These are phyloP conservation scores for Palaemon carinicauda DNA, from an alignment of 1,140 invertebrate genomes.

Conservation along the genomic window DNA sequence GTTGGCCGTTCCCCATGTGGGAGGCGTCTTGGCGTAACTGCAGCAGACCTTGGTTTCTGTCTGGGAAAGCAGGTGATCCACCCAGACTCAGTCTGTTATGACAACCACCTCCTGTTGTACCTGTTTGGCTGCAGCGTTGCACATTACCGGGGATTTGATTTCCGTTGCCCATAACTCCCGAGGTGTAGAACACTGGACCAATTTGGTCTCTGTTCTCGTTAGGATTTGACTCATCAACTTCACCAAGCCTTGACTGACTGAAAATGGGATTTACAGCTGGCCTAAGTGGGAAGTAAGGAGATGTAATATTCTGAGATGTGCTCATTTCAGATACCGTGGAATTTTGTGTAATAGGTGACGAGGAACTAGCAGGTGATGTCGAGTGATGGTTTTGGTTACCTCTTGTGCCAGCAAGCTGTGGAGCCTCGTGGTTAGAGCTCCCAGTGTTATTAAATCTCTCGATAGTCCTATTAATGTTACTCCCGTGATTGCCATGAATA, in stretches of 20 bases:
- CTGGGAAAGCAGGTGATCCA: neutral
- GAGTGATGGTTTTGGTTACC: too few relatives aligned
- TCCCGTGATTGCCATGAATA: neutral
- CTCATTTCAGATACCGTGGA: too few relatives aligned
- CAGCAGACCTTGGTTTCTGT: slow-evolving; percentile 11
- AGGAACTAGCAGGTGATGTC: too few relatives aligned
- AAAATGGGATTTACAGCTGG: too few relatives aligned
- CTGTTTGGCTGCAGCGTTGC: neutral
- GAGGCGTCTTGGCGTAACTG: neutral
- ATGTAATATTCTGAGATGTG: too few relatives aligned
- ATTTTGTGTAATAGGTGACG: too few relatives aligned
- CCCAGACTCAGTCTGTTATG: neutral
- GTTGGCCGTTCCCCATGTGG: slow-evolving; percentile 23
- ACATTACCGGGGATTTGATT: neutral
- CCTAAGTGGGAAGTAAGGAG: too few relatives aligned
- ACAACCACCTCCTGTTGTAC: neutral
- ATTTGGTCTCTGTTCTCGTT: too few relatives aligned
- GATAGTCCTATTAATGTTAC: neutral
- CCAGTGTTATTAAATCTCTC: neutral
- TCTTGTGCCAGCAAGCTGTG: too few relatives aligned
- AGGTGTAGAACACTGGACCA: too few relatives aligned
- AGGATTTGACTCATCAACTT: too few relatives aligned
- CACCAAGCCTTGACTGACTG: too few relatives aligned
- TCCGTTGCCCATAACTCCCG: neutral
- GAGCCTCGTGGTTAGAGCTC: neutral